Conservation (phyloP, 2,888 invertebrate genomes). For the Thecocarcelia acutangulata region DNA sequence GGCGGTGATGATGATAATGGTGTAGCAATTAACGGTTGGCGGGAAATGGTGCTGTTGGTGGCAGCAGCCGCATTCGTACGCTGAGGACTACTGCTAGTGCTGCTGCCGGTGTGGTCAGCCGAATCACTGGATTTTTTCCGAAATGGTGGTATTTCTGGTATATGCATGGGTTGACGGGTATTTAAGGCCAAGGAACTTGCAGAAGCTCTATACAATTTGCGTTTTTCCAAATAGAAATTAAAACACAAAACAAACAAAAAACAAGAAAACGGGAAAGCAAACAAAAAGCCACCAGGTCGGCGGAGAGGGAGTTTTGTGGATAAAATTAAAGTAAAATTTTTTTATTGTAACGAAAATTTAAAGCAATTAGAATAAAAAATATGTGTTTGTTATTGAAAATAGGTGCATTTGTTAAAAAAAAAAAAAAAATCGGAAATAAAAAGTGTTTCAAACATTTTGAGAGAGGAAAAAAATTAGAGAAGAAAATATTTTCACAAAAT, state of each 20-base stretch:
- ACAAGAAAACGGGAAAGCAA: too few relatives aligned
- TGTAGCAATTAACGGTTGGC: slow-evolving; percentile 72
- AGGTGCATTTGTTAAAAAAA: slow-evolving; percentile 35
- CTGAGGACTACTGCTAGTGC: slow-evolving; percentile 79
- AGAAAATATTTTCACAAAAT: slow-evolving; percentile 57
- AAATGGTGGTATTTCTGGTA: slow-evolving; percentile 81
- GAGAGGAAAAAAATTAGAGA: slow-evolving; percentile 53
- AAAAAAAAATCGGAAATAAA: not conserved
- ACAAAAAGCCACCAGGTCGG: slow-evolving; percentile 2
- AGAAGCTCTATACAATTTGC: slow-evolving; percentile 75
- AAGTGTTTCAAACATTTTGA: not conserved
- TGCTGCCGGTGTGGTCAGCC: slow-evolving; percentile 78
- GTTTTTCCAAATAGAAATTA: slow-evolving; percentile 27
- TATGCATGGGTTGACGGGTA: slow-evolving; percentile 80
- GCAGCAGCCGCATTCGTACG: slow-evolving; percentile 69
- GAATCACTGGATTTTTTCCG: slow-evolving; percentile 80
- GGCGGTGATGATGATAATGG: slow-evolving; percentile 70
- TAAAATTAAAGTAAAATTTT: slow-evolving; percentile 5
- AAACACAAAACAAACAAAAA: slow-evolving; percentile 55
- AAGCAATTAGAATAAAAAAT: slow-evolving; percentile 2
- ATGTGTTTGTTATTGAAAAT: not conserved
- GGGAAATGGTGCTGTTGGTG: slow-evolving; percentile 44
- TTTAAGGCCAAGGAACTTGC: slow-evolving; percentile 77
- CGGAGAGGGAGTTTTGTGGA: not conserved
- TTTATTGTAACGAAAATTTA: slow-evolving; percentile 9